A percentile compares a stretch with the other conserved stretches of the same genome.
Evolutionary conservation across 2,113 vertebrate species (phyloP).

Genomic region (Mugil cephalus): DNA sequence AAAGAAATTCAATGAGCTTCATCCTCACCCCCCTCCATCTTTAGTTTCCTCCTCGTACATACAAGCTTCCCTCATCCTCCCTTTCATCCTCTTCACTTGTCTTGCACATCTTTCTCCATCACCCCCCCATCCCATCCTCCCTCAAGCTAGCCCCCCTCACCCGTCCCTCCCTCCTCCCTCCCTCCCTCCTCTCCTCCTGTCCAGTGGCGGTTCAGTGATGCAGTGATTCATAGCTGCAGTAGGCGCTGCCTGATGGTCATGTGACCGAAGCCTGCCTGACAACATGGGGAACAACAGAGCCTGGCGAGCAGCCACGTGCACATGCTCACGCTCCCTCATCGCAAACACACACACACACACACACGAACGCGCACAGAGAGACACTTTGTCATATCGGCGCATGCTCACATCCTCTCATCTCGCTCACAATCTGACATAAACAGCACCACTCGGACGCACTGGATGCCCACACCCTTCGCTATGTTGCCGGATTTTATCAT

Average conservation of each 20-base stretch:
- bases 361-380: constrained; percentile 8
- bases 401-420: constrained; percentile 44
- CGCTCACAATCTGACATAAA: constrained; percentile 31
- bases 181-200: constrained; percentile 51
- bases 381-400: constrained; percentile 26
- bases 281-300: constrained; percentile 80
- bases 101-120: constrained; percentile 8
- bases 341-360: not conserved
- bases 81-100: constrained; percentile 2
- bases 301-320: constrained; percentile 39
- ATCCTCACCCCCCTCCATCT: not conserved
- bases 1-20: constrained; percentile 16
- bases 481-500: constrained; percentile 13
- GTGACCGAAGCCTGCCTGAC: constrained; percentile 87
- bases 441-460: constrained; percentile 33
- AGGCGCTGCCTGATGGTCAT: constrained; percentile 78
- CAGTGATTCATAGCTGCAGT: constrained; percentile 83
- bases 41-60: not conserved
- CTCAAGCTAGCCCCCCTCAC: constrained; percentile 9
- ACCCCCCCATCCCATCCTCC: constrained; percentile 32
- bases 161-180: constrained; percentile 42
- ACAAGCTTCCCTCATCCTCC: not conserved
- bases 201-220: constrained; percentile 76
- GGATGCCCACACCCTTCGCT: not conserved
- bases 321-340: constrained; percentile 34